Evolutionary conservation across 2,888 invertebrate species (phyloP).

Genomic region (Caenorhabditis sp.): DNA sequence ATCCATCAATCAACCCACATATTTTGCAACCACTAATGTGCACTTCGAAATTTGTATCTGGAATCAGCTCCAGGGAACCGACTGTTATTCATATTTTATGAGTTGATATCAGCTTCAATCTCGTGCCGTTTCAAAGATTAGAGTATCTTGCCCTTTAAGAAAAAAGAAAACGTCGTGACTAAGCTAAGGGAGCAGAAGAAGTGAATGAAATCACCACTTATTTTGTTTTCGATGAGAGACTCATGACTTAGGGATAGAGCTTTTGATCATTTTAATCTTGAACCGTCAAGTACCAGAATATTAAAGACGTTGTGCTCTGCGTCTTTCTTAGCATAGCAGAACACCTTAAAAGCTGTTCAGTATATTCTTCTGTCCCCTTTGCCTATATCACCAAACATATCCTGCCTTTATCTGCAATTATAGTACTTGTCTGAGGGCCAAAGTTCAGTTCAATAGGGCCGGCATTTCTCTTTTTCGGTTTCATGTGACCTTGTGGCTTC

Average conservation of each 20-base stretch:
- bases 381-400: too few relatives aligned
- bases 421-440: constrained; percentile 2
- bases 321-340: constrained; percentile 8
- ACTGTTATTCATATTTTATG: constrained; percentile 40
- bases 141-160: constrained; percentile 36
- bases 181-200: constrained; percentile 21
- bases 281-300: constrained; percentile 27
- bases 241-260: constrained; percentile 21
- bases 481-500: constrained; percentile 57
- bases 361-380: not conserved
- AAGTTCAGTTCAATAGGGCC: constrained; percentile 37
- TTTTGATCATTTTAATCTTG: constrained; percentile 10
- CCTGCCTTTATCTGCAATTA: too few relatives aligned
- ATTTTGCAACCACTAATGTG: constrained; percentile 36
- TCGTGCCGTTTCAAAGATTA: constrained; percentile 15
- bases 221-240: constrained; percentile 21
- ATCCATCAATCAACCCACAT: constrained; percentile 1
- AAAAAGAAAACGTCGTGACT: constrained; percentile 46
- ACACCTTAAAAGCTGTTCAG: not conserved
- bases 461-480: constrained; percentile 22
- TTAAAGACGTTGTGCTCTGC: not conserved
- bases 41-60: constrained; percentile 28
- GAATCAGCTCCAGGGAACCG: constrained; percentile 16
- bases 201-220: constrained; percentile 38
- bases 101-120: constrained; percentile 20